Evolutionary conservation across 1,140 invertebrate species (phyloP), one percentile per base, ranked within the genome.

Genomic region (Palaemon carinicauda): DNA sequence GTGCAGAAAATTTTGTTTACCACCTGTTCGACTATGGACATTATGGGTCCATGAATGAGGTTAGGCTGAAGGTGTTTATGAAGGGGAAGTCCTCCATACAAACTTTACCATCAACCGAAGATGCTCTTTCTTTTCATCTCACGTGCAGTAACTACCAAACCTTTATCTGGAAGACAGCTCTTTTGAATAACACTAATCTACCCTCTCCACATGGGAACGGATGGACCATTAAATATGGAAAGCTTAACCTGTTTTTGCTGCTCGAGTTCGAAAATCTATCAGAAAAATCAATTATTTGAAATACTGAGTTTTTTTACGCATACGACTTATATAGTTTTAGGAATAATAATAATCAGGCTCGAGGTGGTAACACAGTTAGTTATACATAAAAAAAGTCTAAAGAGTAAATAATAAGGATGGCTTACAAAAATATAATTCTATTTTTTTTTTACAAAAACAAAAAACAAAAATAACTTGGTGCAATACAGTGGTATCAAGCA

Each of bases 1-100:
- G 53, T 80, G 51, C 31, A 80, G 51, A 80, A 80, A 27, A 50
- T 51, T 80, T 80, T 52, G 53, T 80, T 80, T 80, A 24, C 78
- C 1, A 54, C 19, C 50, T 80, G 14, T 80, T 27, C 52, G 12
- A 80, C 21, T 50, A 24, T 53, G 10, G 53, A 50, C 24, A 50
- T 24, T 24, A 51, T 80, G 78, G 51, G 21, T 80, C 52, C 29
- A 51, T 80, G 78, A 24, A 80, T 52, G 29, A 52, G 24, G 78
- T 52, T 50, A 80, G 78, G 12, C 1, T 24, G 41, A 41, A 80
- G 31, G 14, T 56, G 50, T 80, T 24, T 80, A 24, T 52, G 31
- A 50, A 53, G 21, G 19, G n/a, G 52, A 52, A 12, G 51, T 50
- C 51, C 78, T 52, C 53, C 50, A 53, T 56, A 24, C 3, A 80